Evolutionary conservation across 2,113 vertebrate genomes (phyloP).

Genomic region (Catharus minimus): DNA sequence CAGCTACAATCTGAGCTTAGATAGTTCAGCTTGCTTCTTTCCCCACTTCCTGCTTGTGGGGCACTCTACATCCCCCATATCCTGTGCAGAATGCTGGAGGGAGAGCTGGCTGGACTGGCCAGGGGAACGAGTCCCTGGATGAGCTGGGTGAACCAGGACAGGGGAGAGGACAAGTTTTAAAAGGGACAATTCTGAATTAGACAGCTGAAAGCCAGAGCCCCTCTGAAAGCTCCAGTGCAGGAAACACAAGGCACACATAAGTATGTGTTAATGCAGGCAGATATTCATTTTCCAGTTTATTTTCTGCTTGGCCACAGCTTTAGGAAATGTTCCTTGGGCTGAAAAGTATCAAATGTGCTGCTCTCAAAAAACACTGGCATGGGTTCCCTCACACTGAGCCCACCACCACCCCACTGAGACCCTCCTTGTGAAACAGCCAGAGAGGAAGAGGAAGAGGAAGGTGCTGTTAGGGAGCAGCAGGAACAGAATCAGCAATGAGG

Average conservation of each 20-base stretch:
- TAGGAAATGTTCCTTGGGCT: not conserved
- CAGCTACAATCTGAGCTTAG: not conserved
- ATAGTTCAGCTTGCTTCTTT: not conserved
- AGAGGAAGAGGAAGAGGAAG: not conserved
- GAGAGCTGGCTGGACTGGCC: not conserved
- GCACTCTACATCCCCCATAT: not conserved
- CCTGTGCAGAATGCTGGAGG: not conserved
- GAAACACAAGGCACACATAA: not conserved
- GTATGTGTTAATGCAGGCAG: not conserved
- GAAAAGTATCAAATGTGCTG: not conserved
- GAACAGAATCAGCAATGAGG: not conserved
- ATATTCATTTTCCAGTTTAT: not conserved
- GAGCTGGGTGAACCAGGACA: not conserved
- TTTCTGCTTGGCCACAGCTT: not conserved
- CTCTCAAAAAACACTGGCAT: rapidly evolving
- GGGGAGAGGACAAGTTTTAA: not conserved
- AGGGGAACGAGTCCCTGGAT: rapidly evolving
- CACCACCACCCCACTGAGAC: not conserved
- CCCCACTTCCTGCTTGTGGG: not conserved
- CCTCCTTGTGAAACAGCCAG: not conserved
- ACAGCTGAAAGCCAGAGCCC: not conserved
- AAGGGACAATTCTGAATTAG: not conserved
- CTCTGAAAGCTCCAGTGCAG: not conserved
- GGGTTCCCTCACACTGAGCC: not conserved
- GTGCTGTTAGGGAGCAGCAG: not conserved